These are phyloP conservation scores for Liasis olivaceus DNA, from an alignment of 2,797 vertebrate genomes.

Conservation along the genomic window DNA sequence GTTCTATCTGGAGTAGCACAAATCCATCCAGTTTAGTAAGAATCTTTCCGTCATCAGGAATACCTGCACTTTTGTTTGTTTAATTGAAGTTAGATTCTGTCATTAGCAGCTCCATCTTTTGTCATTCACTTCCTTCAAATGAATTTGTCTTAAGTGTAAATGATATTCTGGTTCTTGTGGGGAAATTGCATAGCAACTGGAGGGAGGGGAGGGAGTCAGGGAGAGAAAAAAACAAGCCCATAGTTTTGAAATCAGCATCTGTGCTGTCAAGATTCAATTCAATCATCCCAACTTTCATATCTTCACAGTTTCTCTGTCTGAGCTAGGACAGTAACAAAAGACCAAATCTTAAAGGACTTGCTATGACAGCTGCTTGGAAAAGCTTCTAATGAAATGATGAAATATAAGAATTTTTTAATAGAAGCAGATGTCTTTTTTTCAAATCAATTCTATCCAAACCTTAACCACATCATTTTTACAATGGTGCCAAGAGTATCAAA, in stretches of 20 bases:
- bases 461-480: slow-evolving; percentile 18
- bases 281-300: slow-evolving; percentile 10
- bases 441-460: not conserved
- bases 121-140: slow-evolving; percentile 44
- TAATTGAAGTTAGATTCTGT: slow-evolving; percentile 39
- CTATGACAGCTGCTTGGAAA: not conserved
- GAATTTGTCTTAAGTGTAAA: slow-evolving; percentile 38
- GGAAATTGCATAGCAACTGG: slow-evolving; percentile 28
- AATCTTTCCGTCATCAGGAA: slow-evolving; percentile 7
- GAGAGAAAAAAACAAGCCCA: not conserved
- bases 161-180: not conserved
- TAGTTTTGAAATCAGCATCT: slow-evolving; percentile 21
- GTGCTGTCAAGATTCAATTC: slow-evolving; percentile 24
- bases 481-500: slow-evolving; percentile 24
- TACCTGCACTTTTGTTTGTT: slow-evolving; percentile 41
- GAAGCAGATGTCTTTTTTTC: slow-evolving; percentile 18
- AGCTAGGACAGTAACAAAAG: slow-evolving; percentile 15
- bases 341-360: slow-evolving; percentile 1
- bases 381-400: slow-evolving; percentile 34
- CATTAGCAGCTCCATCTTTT: slow-evolving; percentile 42
- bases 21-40: slow-evolving; percentile 1
- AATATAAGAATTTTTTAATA: slow-evolving; percentile 29
- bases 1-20: not conserved
- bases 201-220: not conserved
- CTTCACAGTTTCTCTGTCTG: not conserved